Conservation (phyloP, 2,113 vertebrate species). For the Mellivora capensis region DNA sequence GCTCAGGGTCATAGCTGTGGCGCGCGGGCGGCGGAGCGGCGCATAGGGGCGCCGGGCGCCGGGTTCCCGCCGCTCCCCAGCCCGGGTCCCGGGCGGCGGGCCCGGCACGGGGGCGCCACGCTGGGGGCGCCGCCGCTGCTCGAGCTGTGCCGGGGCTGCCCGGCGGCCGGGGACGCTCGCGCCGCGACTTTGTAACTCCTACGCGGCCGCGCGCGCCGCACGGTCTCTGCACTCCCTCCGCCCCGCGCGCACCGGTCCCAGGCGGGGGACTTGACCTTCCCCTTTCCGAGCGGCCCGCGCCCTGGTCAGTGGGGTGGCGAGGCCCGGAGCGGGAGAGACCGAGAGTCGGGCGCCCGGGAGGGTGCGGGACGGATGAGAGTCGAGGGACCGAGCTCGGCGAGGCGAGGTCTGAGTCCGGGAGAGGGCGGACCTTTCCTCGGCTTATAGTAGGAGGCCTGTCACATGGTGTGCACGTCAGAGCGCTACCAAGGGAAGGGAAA, state of each 20-base stretch:
- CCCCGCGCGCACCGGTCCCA: not conserved
- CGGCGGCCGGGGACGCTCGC: not conserved
- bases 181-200: constrained; percentile 26
- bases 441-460: constrained; percentile 87
- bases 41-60: constrained; percentile 59
- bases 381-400: constrained; percentile 73
- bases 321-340: not conserved
- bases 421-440: constrained; percentile 86
- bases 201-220: not conserved
- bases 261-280: not conserved
- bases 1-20: constrained; percentile 93
- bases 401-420: constrained; percentile 85
- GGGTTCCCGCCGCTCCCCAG: constrained; percentile 35
- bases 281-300: not conserved
- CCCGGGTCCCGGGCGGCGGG: not conserved
- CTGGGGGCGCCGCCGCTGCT: constrained; percentile 23
- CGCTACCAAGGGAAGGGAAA: constrained; percentile 26
- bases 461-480: constrained; percentile 91
- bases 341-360: not conserved
- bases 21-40: constrained; percentile 59
- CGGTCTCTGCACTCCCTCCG: not conserved
- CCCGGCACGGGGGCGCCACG: constrained; percentile 46
- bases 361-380: not conserved
- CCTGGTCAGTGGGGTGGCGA: constrained; percentile 32
- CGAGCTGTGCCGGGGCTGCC: not conserved